These are phyloP conservation scores for Phoxinus phoxinus DNA, from an alignment of 2,113 vertebrate genomes.

Conservation along the genomic window DNA sequence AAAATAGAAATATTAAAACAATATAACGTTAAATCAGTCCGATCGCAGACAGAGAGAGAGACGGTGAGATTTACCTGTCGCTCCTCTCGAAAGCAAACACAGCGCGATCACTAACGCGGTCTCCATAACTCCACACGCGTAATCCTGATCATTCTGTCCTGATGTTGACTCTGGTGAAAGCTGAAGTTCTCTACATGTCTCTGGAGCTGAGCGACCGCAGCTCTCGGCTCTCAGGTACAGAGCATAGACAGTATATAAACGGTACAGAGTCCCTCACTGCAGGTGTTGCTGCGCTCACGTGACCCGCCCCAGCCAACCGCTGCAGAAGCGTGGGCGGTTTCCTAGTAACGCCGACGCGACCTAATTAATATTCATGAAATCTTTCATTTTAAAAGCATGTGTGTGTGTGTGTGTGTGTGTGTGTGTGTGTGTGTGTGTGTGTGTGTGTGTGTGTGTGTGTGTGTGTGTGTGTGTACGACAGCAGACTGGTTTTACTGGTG, in stretches of 20 bases:
- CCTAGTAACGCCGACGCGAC: neutral
- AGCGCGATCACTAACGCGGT: neutral
- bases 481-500: too few relatives aligned
- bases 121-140: neutral
- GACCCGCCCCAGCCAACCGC: neutral
- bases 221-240: neutral
- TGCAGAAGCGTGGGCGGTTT: neutral
- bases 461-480: too few relatives aligned
- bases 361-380: slow-evolving; percentile 6
- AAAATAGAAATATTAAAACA: too few relatives aligned
- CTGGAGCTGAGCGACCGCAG: neutral
- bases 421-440: too few relatives aligned
- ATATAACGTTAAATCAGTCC: neutral
- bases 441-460: too few relatives aligned
- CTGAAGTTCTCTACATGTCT: neutral
- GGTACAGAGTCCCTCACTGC: too few relatives aligned
- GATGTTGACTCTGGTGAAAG: neutral
- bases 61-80: slow-evolving; percentile 30
- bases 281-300: neutral
- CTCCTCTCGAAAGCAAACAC: neutral
- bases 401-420: too few relatives aligned
- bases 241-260: too few relatives aligned
- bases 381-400: too few relatives aligned
- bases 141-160: too few relatives aligned
- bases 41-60: too few relatives aligned